phyloP scores from a whole-genome alignment of 2,113 vertebrate genomes.

The Dryoscopus gambensis region DNA sequence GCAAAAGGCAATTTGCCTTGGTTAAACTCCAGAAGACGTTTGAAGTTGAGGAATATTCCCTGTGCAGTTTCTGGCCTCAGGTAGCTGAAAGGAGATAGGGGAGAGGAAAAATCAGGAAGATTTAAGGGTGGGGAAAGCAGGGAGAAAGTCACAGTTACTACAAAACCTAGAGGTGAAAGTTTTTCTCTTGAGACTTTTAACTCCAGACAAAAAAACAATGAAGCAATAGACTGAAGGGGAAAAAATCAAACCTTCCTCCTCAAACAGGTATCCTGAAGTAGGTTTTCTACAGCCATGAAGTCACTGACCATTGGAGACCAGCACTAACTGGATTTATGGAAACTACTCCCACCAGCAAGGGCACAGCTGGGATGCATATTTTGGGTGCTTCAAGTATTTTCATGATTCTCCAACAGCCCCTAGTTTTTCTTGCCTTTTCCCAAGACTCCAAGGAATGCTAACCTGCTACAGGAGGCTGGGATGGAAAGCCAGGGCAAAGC shows the following conservation, averaged over 20 bases:
- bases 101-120: background rate
- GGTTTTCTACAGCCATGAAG: background rate
- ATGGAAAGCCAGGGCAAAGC: background rate
- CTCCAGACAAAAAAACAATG: background rate
- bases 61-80: slow-evolving; percentile 98
- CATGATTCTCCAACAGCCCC: background rate
- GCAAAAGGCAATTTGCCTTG: slow-evolving; percentile 97
- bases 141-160: background rate
- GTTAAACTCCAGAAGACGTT: slow-evolving; percentile 96
- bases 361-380: background rate
- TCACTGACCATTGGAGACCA: fast-evolving
- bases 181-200: background rate
- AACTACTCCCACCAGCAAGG: background rate
- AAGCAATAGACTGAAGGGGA: background rate
- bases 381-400: background rate
- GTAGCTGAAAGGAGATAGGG: slow-evolving; percentile 75
- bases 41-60: slow-evolving; percentile 99
- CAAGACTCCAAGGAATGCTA: background rate
- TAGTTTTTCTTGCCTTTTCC: background rate
- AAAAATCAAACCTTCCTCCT: background rate
- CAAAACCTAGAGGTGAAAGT: background rate
- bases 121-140: background rate
- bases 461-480: background rate
- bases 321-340: background rate
- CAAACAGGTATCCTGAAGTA: background rate